Evolutionary conservation across 1,140 invertebrate species (phyloP).

Genomic region (Drosophila neocordata): DNA sequence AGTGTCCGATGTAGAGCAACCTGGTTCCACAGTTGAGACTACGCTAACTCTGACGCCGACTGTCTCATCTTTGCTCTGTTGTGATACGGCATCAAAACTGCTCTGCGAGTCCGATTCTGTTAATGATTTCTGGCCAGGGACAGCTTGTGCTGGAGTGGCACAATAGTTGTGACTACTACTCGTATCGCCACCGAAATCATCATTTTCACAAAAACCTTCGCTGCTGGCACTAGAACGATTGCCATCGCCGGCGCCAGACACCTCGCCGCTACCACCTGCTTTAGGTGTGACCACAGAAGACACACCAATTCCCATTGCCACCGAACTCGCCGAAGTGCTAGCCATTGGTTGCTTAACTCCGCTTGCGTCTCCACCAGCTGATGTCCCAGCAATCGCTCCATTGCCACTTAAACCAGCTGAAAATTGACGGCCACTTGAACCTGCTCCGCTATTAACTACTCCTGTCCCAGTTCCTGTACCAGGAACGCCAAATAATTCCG

Average conservation of each 20-base stretch:
- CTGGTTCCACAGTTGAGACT: constrained; percentile 45
- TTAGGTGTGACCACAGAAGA: neutral
- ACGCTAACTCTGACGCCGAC: constrained; percentile 25
- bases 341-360: neutral
- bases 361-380: neutral
- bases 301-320: neutral
- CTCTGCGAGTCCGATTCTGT: constrained; percentile 73
- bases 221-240: constrained; percentile 96
- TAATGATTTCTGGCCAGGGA: constrained; percentile 54
- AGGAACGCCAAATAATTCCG: constrained; percentile 21
- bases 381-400: neutral
- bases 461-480: neutral
- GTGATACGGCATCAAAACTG: constrained; percentile 67
- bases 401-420: neutral
- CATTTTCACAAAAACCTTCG: constrained; percentile 97
- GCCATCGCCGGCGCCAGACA: constrained; percentile 85
- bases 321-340: neutral
- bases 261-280: neutral
- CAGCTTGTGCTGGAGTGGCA: constrained; percentile 39
- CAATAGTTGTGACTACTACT: constrained; percentile 80
- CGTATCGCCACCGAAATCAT: constrained; percentile 87
- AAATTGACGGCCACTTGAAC: neutral
- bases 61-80: constrained; percentile 58
- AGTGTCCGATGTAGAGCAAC: constrained; percentile 68
- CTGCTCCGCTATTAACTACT: constrained; percentile 6